Evolutionary conservation across 2,113 vertebrate species (phyloP).

Genomic region (Rhynchomys soricoides): DNA sequence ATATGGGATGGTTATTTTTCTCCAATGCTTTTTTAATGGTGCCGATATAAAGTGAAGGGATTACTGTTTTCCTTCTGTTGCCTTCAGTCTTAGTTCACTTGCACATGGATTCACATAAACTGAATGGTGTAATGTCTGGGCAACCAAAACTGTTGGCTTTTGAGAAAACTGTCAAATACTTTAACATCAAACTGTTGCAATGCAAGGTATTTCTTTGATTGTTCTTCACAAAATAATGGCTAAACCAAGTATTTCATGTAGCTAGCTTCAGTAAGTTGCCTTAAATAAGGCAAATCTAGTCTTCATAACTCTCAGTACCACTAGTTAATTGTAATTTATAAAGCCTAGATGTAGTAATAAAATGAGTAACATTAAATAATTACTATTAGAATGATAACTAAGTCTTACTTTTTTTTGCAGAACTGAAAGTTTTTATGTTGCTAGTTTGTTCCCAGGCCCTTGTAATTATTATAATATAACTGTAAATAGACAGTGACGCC

Average conservation of each 20-base stretch:
- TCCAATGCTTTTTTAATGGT: slow-evolving; percentile 72
- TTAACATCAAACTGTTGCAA: slow-evolving; percentile 83
- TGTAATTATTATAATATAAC: slow-evolving; percentile 29
- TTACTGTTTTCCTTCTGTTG: slow-evolving; percentile 80
- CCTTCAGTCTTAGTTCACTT: slow-evolving; percentile 81
- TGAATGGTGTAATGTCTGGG: slow-evolving; percentile 82
- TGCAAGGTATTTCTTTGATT: slow-evolving; percentile 82
- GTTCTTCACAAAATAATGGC: slow-evolving; percentile 77
- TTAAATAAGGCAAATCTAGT: slow-evolving; percentile 67
- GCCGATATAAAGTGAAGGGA: slow-evolving; percentile 77
- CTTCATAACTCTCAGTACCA: slow-evolving; percentile 50
- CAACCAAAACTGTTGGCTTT: slow-evolving; percentile 83
- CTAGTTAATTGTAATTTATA: slow-evolving; percentile 45
- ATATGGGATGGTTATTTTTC: slow-evolving; percentile 63
- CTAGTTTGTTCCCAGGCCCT: slow-evolving; percentile 57
- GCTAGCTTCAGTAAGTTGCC: slow-evolving; percentile 64
- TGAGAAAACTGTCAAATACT: slow-evolving; percentile 83
- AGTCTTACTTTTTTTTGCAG: slow-evolving; percentile 60
- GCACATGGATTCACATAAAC: slow-evolving; percentile 79
- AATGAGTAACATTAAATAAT: slow-evolving; percentile 52
- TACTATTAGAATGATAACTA: slow-evolving; percentile 52
- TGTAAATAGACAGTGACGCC: slow-evolving; percentile 57
- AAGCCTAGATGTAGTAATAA: slow-evolving; percentile 47
- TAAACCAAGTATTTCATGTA: slow-evolving; percentile 70
- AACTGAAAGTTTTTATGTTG: slow-evolving; percentile 48